Base-by-base conservation (phyloP, 2,888 invertebrate species). In the Megaustenia siamemsis region DNA sequence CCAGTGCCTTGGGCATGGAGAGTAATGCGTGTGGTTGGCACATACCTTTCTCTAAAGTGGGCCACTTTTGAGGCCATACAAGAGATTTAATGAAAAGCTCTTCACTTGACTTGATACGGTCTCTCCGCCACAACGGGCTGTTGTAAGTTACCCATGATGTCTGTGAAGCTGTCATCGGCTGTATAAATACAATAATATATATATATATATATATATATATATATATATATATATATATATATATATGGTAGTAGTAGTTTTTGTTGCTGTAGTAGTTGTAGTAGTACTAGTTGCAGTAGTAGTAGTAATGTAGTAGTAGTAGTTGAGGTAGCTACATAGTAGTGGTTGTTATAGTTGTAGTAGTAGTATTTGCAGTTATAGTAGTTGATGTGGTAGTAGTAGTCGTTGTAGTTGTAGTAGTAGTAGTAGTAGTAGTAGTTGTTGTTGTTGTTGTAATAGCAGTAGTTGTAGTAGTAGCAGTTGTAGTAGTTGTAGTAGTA, bases 111-210 rank as follows among this genome's bases (percentile, higher is more conserved):
- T 83, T 83, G 0, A 90, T 89, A 1, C 68, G 53, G 56, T 89
- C 91, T 83, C 86, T 91, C 60, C 88, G 88, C 90, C 90, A 91
- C 8, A 91, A 80, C 3, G 91, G 91, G 68, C 91, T 91, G 63
- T 88, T 88, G 83, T 89, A 89, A 8, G 89, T 90, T 43, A 91
- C 90, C 91, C 91, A 91, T 18, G 90, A 86, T 60, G 69, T n/a
- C n/a, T 40, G 63, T 28, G 66, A 69, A 32, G 28, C 15, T 10
- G 85, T 66, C 15, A 77, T 77, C 32, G 49, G 49, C 84, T 84
- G 73, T 15, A 28, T 63, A 45, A 10, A 10, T 10, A 45, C 6
- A 45, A 45, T 45, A 78, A 45, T n/a, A n/a, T n/a, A n/a, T n/a
- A n/a, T n/a, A n/a, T n/a, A 49, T 49, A 49, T 49, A 49, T 49